These are phyloP conservation scores for Channallabes apus DNA, from an alignment of 2,797 vertebrate species.

Conservation along the genomic window DNA sequence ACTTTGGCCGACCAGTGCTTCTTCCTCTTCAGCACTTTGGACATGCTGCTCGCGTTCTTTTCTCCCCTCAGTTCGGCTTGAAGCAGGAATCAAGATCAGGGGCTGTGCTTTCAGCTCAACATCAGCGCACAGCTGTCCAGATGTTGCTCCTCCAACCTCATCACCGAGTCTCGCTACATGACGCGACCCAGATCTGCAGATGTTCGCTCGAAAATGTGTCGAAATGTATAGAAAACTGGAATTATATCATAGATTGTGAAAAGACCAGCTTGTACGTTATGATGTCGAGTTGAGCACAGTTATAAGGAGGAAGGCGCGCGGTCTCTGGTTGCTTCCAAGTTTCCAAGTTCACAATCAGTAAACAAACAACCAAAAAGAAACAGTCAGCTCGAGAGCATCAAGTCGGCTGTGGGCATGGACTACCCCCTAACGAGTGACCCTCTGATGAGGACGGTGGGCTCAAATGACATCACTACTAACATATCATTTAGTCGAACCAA, in stretches of 20 bases:
- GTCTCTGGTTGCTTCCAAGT: constrained; percentile 2
- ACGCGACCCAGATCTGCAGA: not conserved
- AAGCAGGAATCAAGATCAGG: constrained; percentile 11
- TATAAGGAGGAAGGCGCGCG: not conserved
- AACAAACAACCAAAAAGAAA: not conserved
- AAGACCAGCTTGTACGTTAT: not conserved
- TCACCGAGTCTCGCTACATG: constrained; percentile 21
- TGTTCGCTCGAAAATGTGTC: not conserved
- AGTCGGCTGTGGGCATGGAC: not conserved
- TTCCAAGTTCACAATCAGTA: constrained; percentile 38
- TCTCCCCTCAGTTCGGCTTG: not conserved
- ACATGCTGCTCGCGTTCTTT: constrained; percentile 72
- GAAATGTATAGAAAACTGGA: not conserved
- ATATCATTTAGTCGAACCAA: not conserved
- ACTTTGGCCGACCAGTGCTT: constrained; percentile 96
- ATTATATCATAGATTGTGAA: not conserved
- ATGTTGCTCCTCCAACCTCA: constrained; percentile 38
- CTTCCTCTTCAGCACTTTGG: constrained; percentile 94
- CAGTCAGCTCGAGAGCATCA: constrained; percentile 7
- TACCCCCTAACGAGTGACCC: not conserved
- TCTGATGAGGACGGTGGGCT: not conserved
- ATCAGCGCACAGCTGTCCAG: constrained; percentile 37
- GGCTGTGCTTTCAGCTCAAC: constrained; percentile 4
- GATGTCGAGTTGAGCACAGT: not conserved
- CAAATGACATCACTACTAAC: not conserved